Evolutionary conservation across 2,113 vertebrate genomes (phyloP).

Genomic region (Bujurquina vittata): DNA sequence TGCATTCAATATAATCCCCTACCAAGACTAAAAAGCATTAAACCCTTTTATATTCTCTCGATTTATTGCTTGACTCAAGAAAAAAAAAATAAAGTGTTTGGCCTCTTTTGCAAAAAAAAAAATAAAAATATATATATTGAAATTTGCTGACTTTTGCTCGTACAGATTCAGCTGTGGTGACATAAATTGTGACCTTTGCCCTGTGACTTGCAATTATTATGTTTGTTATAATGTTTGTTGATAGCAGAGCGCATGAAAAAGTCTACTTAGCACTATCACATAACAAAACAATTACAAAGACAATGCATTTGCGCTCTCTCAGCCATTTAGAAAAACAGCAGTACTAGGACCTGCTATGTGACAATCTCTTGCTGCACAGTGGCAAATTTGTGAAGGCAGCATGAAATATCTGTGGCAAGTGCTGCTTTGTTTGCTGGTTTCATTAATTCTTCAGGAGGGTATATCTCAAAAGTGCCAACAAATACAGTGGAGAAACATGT

Average conservation of each 20-base stretch:
- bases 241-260: conserved; percentile 49
- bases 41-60: background rate
- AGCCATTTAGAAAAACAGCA: conserved; percentile 63
- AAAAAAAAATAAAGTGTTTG: background rate
- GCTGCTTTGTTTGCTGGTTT: conserved; percentile 77
- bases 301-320: conserved; percentile 64
- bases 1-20: background rate
- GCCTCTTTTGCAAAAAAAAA: background rate
- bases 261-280: conserved; percentile 66
- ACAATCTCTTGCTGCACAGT: conserved; percentile 70
- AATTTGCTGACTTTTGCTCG: conserved; percentile 7
- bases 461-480: conserved; percentile 80
- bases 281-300: conserved; percentile 69
- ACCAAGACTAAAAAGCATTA: conserved; percentile 4
- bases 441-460: conserved; percentile 83
- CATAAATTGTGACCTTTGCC: conserved; percentile 17
- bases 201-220: conserved; percentile 21
- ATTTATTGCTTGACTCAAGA: conserved; percentile 10
- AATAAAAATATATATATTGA: background rate
- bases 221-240: conserved; percentile 43
- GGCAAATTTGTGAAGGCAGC: conserved; percentile 76
- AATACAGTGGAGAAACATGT: conserved; percentile 79
- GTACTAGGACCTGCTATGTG: conserved; percentile 54
- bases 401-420: conserved; percentile 76
- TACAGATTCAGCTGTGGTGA: background rate